Evolutionary conservation across 2,888 invertebrate genomes (phyloP), one percentile per base, ranked within the genome.

Genomic region (Aphidius colemani): DNA sequence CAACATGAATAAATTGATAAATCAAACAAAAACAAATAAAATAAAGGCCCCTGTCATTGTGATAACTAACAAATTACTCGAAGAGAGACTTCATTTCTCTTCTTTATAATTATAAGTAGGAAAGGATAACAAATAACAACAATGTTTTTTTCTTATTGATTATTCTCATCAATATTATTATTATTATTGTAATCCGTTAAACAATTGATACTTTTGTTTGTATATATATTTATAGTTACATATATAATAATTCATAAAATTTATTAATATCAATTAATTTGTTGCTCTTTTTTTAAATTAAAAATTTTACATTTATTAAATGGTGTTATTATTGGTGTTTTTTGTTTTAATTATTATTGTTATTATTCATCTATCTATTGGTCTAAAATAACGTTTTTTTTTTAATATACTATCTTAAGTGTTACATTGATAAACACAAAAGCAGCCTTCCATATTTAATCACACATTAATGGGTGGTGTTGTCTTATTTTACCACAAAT

Each of bases 371-470:
- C 48, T 0, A 18, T 18, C 13, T 30, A 30, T 30, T 30, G 4
- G 30, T 30, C 30, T 30, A 30, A 30, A 30, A 30, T 5, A 30
- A 30, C 0, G 5, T 45, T 64, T 62, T 39, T 58, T 43, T n/a
- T n/a, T n/a, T n/a, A n/a, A 65, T 44, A 55, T 71, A 75, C 72
- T 75, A 75, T 75, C 76, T 71, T 73, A 75, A 75, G 74, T 67
- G 70, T 68, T 75, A 76, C 75, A 76, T 73, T 66, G 69, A 76
- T 75, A 74, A 66, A 74, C 71, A 74, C 64, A 71, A 46, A 57
- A 57, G 53, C 61, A 53, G 61, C 61, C 61, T 61, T 61, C 46
- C 48, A 46, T 18, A 18, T 18, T 1, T 18, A 18, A 18, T 18
- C 13, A 18, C 13, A 18, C 13, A 48, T 48, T 39, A 46, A 41